These are phyloP conservation scores for Geodia barretti DNA, from an alignment of 37 sponge, comb jelly and placozoan species.

Conservation along the genomic window DNA sequence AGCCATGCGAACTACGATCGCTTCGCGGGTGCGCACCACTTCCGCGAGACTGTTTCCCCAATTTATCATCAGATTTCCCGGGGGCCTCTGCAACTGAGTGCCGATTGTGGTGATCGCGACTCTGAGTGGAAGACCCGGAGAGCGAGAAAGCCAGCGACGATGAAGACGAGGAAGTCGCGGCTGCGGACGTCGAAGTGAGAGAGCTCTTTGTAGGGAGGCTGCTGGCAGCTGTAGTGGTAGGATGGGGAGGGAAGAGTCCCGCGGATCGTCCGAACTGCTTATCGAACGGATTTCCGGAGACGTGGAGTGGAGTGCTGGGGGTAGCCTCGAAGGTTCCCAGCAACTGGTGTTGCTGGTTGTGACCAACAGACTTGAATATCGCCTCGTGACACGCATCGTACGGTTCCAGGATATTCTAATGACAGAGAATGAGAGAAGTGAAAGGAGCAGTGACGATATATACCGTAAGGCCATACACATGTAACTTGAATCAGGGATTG, in stretches of 20 bases:
- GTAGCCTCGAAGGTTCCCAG: constrained; percentile 21
- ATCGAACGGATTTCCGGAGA: background rate
- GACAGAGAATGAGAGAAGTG: too few relatives aligned
- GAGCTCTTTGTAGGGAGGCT: too few relatives aligned
- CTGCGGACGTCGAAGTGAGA: background rate
- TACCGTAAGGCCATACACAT: too few relatives aligned
- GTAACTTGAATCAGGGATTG: too few relatives aligned
- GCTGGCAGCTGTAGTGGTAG: background rate
- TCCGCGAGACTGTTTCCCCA: background rate
- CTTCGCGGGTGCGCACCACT: background rate
- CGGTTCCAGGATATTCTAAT: background rate
- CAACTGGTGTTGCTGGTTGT: background rate
- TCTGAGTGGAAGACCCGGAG: background rate
- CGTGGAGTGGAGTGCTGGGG: constrained; percentile 16
- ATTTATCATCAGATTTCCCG: background rate
- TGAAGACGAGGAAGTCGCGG: background rate
- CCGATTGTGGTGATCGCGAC: background rate
- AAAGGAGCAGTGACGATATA: too few relatives aligned
- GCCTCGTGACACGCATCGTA: background rate
- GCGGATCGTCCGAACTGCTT: background rate
- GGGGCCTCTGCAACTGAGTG: background rate
- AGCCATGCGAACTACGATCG: background rate
- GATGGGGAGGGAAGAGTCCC: background rate
- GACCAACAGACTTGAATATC: too few relatives aligned
- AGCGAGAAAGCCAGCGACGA: too few relatives aligned